Evolutionary conservation across 1,140 invertebrate species (phyloP), one percentile per base, ranked within the genome.

Genomic region (Drosophila ficusphila): DNA sequence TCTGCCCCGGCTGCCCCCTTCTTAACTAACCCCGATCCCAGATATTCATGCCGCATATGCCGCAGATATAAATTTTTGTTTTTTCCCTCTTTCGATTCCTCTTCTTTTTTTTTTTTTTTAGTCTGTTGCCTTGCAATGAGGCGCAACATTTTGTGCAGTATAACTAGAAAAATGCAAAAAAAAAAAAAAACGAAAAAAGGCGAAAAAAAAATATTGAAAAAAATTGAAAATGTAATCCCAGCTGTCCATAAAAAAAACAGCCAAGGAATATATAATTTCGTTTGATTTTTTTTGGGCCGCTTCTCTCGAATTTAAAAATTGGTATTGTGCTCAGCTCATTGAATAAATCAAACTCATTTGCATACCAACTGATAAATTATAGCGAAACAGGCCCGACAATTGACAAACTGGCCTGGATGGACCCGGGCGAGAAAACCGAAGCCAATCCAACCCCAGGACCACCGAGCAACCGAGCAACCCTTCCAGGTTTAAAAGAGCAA

Each of bases 41-140:
- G 23, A 25, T 44, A 56, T 68, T 49, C 53, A 39, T 77, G 61
- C 60, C 42, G 73, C 77, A 82, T 81, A 81, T 78, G 75, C 79
- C 77, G 47, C 74, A 68, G 52, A 88, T 88, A 81, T 81, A 42
- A 21, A 21, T 21, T 7, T 42, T 16, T 25, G 68, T 78, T 79
- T 82, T 68, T 69, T 25, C 41, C 14, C 27, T 27, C 39, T 48
- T 38, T 68, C n/a, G n/a, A n/a, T n/a, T n/a, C 53, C 36, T 49
- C 51, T 27, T 31, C 11, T 49, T 42, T 31, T n/a, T 48, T 57
- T 53, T 48, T 65, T 85, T 82, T 89, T 90, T 81, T 90, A 79
- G 89, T 90, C 89, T 90, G 89, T 78, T 90, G 89, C 89, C 64
- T 86, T 76, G 89, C 89, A 90, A 90, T 90, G 89, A 89, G 89